Conservation (phyloP, 2,113 vertebrate species). For the Azemiops feae region DNA sequence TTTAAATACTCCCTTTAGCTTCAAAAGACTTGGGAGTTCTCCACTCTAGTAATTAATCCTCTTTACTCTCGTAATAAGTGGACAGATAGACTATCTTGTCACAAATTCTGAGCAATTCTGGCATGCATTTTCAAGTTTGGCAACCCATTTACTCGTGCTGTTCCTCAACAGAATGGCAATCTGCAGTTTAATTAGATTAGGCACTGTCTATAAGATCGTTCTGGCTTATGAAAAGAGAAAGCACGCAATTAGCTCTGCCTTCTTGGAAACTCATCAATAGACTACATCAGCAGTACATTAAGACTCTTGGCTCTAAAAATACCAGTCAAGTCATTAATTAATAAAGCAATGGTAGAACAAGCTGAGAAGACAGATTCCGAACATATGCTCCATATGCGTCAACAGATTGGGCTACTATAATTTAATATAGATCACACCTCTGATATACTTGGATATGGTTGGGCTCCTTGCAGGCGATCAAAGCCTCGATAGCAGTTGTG, state of each 20-base stretch:
- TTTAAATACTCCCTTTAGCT: conserved; percentile 34
- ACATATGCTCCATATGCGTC: neutral
- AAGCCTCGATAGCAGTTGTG: neutral
- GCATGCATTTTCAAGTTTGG: conserved; percentile 52
- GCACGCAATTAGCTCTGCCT: conserved; percentile 41
- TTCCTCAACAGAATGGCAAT: conserved; percentile 42
- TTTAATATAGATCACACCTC: neutral
- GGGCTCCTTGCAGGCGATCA: neutral
- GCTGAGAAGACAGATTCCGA: conserved; percentile 7
- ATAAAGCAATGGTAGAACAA: conserved; percentile 30
- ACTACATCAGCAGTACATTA: conserved; percentile 33
- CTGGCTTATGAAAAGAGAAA: conserved; percentile 43
- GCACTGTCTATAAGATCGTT: conserved; percentile 35
- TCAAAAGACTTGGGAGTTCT: conserved; percentile 27
- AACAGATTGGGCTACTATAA: neutral
- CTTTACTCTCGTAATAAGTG: conserved; percentile 36
- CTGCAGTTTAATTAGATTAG: conserved; percentile 42
- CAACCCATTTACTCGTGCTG: conserved; percentile 44
- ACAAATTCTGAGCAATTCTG: conserved; percentile 57
- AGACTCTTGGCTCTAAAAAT: conserved; percentile 9
- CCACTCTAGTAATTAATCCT: conserved; percentile 26
- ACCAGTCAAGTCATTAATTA: conserved; percentile 27
- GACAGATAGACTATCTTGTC: conserved; percentile 52
- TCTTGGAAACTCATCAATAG: conserved; percentile 43
- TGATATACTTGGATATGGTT: neutral